Percentiles rank a stretch among this genome's conserved stretches.
Conservation (phyloP, 64 coral and sea anemone genomes). For the Stichodactyla helianthus region DNA sequence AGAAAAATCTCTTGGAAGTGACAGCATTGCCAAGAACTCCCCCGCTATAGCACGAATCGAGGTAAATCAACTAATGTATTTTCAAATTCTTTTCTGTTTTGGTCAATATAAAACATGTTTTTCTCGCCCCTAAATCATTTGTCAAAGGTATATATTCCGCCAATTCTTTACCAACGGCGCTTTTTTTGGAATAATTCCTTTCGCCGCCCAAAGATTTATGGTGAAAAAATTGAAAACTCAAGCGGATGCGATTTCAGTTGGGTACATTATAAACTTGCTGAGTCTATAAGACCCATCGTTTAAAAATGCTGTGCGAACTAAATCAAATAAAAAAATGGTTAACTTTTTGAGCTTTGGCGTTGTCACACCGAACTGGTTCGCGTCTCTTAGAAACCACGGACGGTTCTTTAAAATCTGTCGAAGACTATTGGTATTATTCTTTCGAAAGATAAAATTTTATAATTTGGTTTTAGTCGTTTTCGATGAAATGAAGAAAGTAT, state of each 20-base stretch:
- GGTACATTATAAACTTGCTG: not conserved
- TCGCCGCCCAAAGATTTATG: not conserved
- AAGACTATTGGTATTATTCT: not conserved
- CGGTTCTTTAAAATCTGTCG: not conserved
- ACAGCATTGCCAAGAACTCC: not conserved
- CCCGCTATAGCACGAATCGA: not conserved
- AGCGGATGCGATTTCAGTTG: not conserved
- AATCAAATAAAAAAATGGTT: slow-evolving; percentile 20
- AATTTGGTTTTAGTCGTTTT: not conserved
- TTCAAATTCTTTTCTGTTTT: not conserved
- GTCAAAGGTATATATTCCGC: not conserved
- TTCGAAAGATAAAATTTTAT: not conserved
- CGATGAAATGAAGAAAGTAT: not conserved
- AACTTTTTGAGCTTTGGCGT: slow-evolving; percentile 28
- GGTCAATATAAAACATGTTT: not conserved
- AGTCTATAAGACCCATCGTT: not conserved
- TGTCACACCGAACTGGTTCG: not conserved
- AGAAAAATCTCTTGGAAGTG: not conserved
- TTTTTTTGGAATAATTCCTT: not conserved
- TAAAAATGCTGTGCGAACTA: not conserved
- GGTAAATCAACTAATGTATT: not conserved
- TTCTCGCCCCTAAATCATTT: not conserved
- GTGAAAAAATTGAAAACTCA: not conserved
- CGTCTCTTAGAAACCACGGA: slow-evolving; percentile 20
- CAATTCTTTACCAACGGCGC: not conserved